Evolutionary conservation across 1,140 invertebrate genomes (phyloP), one percentile per base, ranked within the genome.

Genomic region (Mercenaria mercenaria): DNA sequence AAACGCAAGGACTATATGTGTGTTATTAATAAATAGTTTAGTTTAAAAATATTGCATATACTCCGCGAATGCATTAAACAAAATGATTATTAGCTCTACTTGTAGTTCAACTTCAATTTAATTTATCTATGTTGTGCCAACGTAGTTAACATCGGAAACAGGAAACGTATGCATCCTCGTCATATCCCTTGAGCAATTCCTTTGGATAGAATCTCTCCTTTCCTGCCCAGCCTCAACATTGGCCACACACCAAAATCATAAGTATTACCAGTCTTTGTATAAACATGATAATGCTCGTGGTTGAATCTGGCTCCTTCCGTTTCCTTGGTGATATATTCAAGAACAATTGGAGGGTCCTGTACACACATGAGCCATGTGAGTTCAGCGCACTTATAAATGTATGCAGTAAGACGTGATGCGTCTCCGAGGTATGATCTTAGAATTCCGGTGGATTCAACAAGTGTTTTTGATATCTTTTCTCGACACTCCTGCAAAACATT

Each of bases 201-300:
- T 80, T 88, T 88, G 18, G 86, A 1, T n/a, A 88, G 11, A 50
- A 88, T 81, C 3, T 32, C 56, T 52, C 86, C 86, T 32, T 72
- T 69, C 79, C 67, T 80, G 15, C 77, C 76, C 10, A 47, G 39
- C 26, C 86, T 13, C 0, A 88, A 34, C 86, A 88, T 81, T 37
- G 86, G 86, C 86, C 86, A 88, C 2, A 88, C 86, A 23, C 86
- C 76, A 88, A 47, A 88, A 72, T 88, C 86, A 56, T 81, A 80
- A 23, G 59, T 67, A 20, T 26, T 81, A n/a, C 86, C 86, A 37
- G 86, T 37, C 56, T 81, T 67, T 39, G 61, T 72, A 29, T 88
- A 81, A 3, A 43, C 32, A 56, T 34, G 23, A 41, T 88, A 88
- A 69, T 88, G 86, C 18, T 88, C 86, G 23, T 43, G 29, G 50